Conservation (phyloP, 2,113 vertebrate species). For the Rhinichthys klamathensis region DNA sequence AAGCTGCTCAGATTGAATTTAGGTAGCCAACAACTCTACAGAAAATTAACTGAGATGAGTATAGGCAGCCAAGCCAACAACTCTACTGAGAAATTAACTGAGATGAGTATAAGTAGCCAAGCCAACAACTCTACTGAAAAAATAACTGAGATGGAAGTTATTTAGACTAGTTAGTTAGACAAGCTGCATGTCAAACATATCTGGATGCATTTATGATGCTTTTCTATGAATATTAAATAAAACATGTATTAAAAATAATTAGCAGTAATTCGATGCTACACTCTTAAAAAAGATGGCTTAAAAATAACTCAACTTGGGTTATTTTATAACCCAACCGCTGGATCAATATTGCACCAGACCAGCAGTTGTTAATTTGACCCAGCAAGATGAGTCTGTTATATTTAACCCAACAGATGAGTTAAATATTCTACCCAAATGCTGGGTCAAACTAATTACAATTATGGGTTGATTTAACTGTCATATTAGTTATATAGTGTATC, state of each 20-base stretch:
- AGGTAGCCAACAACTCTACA: not conserved
- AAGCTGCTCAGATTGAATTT: not conserved
- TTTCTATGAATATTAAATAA: not conserved
- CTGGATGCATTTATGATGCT: not conserved
- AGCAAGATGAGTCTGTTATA: too few species aligned
- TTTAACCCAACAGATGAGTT: too few species aligned
- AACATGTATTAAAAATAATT: not conserved
- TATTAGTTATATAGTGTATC: too few species aligned
- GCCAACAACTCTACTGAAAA: not conserved
- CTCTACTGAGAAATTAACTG: not conserved
- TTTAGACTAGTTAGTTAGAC: too few species aligned
- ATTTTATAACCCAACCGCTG: too few species aligned
- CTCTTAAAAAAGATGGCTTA: too few species aligned
- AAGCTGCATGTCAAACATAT: not conserved
- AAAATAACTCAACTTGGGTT: too few species aligned
- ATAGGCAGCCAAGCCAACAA: not conserved
- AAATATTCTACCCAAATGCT: too few species aligned
- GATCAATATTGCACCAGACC: too few species aligned
- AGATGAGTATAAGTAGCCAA: not conserved
- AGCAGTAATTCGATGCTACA: not conserved
- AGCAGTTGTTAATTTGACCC: too few species aligned
- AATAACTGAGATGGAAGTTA: not conserved
- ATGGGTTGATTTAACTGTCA: too few species aligned
- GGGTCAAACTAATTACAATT: too few species aligned
- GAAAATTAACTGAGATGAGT: not conserved